Conservation (phyloP, 2,888 invertebrate species). For the Polia nebulosa region DNA sequence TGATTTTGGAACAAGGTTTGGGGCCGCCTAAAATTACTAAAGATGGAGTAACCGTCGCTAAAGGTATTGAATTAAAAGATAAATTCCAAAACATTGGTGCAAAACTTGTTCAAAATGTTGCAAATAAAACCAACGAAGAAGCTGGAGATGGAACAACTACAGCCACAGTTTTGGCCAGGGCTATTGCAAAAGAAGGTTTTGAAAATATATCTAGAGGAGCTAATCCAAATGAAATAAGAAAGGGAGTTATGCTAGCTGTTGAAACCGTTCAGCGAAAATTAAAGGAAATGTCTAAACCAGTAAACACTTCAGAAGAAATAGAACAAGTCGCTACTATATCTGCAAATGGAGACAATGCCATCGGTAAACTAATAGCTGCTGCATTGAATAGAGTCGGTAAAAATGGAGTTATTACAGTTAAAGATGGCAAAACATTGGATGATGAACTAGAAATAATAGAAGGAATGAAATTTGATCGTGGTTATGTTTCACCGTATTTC, state of each 20-base stretch:
- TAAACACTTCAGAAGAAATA: slow-evolving; percentile 99
- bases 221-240: slow-evolving; percentile 98
- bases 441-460: slow-evolving; percentile 99
- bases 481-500: slow-evolving; percentile 99
- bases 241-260: slow-evolving; percentile 98
- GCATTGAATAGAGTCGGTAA: slow-evolving; percentile 99
- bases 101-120: slow-evolving; percentile 99
- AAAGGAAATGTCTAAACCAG: slow-evolving; percentile 96
- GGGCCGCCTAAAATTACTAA: slow-evolving; percentile 99
- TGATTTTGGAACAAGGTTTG: slow-evolving; percentile 99
- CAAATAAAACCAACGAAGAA: slow-evolving; percentile 99
- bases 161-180: slow-evolving; percentile 98
- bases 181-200: slow-evolving; percentile 99
- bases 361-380: slow-evolving; percentile 98
- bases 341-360: slow-evolving; percentile 97
- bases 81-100: slow-evolving; percentile 99
- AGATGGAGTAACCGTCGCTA: slow-evolving; percentile 99
- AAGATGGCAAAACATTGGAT: slow-evolving; percentile 98
- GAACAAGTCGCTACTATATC: slow-evolving; percentile 99
- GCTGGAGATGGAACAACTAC: slow-evolving; percentile 99
- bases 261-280: slow-evolving; percentile 96
- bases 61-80: slow-evolving; percentile 98
- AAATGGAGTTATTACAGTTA: slow-evolving; percentile 99
- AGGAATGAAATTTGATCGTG: slow-evolving; percentile 99
- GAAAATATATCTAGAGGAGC: slow-evolving; percentile 99